A percentile compares a stretch with the other conserved stretches of the same genome.
Conservation (phyloP, 2,797 vertebrate species). For the Schizopygopsis malacanthus region DNA sequence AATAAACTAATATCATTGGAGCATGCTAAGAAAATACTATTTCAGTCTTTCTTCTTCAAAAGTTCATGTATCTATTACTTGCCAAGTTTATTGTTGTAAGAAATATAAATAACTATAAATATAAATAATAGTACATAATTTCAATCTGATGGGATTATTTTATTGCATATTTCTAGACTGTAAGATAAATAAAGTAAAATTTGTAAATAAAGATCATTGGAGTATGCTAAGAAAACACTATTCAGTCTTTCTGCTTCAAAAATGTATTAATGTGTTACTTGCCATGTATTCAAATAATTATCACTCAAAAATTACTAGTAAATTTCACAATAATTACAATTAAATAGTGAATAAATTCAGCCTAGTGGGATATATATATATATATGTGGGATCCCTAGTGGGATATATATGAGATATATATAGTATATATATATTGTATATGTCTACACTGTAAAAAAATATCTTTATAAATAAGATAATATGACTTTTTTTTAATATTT, state of each 20-base stretch:
- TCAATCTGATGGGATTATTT: neutral
- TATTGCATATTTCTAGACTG: neutral
- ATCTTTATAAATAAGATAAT: neutral
- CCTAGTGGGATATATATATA: too few relatives aligned
- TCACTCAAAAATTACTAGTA: neutral
- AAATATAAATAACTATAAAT: too few relatives aligned
- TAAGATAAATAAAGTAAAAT: neutral
- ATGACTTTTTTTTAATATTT: neutral
- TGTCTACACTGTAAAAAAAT: neutral
- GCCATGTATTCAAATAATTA: too few relatives aligned
- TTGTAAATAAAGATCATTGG: too few relatives aligned
- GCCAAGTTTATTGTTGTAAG: too few relatives aligned
- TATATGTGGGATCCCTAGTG: too few relatives aligned
- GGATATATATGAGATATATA: too few relatives aligned
- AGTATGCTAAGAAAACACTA: too few relatives aligned
- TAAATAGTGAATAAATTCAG: neutral
- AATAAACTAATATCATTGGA: too few relatives aligned
- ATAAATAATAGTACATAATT: neutral
- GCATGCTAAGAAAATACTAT: neutral
- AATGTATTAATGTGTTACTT: too few relatives aligned
- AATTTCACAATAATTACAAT: neutral
- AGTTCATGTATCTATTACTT: neutral
- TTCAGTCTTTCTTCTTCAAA: neutral
- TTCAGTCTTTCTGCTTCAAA: too few relatives aligned
- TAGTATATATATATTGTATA: neutral